Evolutionary conservation across 2,113 vertebrate genomes (phyloP).

Genomic region (Poecilia latipinna): DNA sequence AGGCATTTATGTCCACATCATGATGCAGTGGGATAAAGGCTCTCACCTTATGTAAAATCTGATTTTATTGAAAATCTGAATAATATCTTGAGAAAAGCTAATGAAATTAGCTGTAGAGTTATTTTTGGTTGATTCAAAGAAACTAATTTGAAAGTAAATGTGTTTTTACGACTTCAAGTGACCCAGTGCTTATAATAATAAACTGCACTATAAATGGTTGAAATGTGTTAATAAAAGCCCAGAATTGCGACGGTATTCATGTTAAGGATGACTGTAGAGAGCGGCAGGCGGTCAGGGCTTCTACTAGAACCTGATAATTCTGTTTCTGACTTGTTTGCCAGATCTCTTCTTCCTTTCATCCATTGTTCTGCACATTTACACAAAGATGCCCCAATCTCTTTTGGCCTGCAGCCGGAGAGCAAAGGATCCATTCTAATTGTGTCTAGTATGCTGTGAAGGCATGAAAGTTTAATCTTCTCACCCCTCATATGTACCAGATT

Average conservation of each 20-base stretch:
- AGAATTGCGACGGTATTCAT: not conserved
- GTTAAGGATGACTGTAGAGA: not conserved
- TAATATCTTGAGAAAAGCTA: too few relatives aligned
- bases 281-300: too few relatives aligned
- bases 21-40: too few relatives aligned
- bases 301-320: not conserved
- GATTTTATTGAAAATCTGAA: too few relatives aligned
- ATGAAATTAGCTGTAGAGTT: too few relatives aligned
- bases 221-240: not conserved
- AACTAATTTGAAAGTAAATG: not conserved
- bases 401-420: not conserved
- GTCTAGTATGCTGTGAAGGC: not conserved
- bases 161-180: not conserved
- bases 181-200: not conserved
- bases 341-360: not conserved
- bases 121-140: too few relatives aligned
- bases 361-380: not conserved
- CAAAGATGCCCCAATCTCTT: not conserved
- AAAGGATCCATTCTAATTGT: not conserved
- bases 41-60: too few relatives aligned
- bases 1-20: too few relatives aligned
- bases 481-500: not conserved
- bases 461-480: not conserved
- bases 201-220: not conserved
- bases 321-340: slow-evolving; percentile 7